phyloP scores from a whole-genome alignment of 2,113 vertebrate genomes.

The Pampusana beccarii region DNA sequence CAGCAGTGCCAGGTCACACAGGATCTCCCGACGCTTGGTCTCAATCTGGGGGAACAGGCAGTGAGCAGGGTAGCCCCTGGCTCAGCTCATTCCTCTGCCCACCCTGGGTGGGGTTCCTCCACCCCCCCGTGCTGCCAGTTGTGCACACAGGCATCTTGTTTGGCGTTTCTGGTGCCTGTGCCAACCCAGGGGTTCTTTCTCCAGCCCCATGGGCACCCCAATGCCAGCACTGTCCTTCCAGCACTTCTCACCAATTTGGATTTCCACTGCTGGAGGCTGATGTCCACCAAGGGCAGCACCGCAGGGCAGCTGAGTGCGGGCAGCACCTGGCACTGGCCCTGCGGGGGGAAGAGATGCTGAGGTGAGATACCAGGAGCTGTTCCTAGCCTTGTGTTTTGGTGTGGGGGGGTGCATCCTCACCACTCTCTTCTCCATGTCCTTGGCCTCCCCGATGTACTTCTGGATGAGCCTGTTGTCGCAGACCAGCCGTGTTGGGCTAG shows the following conservation, averaged over 20 bases:
- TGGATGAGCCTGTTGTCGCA: constrained; percentile 68
- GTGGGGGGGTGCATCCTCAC: constrained; percentile 24
- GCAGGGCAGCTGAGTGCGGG: constrained; percentile 38
- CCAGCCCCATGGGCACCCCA: background rate
- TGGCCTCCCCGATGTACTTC: constrained; percentile 58
- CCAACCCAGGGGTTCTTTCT: background rate
- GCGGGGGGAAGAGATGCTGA: background rate
- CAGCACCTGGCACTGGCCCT: constrained; percentile 72
- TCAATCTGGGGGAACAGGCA: constrained; percentile 59
- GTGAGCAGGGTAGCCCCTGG: background rate
- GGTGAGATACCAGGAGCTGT: background rate
- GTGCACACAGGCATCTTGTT: background rate
- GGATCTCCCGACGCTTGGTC: constrained; percentile 70
- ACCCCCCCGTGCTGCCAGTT: background rate
- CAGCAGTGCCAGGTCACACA: constrained; percentile 64
- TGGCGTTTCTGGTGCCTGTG: background rate
- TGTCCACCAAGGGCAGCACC: constrained; percentile 74
- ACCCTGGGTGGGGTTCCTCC: background rate
- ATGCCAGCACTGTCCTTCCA: background rate
- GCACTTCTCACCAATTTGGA: constrained; percentile 75
- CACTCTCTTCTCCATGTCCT: constrained; percentile 49
- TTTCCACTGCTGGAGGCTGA: constrained; percentile 78
- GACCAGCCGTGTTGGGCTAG: constrained; percentile 6
- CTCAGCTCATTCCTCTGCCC: background rate
- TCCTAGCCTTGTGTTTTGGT: background rate